Percentiles rank a stretch among this genome's conserved stretches.
Conservation (phyloP, 2,113 vertebrate genomes). For the Rhinichthys klamathensis region DNA sequence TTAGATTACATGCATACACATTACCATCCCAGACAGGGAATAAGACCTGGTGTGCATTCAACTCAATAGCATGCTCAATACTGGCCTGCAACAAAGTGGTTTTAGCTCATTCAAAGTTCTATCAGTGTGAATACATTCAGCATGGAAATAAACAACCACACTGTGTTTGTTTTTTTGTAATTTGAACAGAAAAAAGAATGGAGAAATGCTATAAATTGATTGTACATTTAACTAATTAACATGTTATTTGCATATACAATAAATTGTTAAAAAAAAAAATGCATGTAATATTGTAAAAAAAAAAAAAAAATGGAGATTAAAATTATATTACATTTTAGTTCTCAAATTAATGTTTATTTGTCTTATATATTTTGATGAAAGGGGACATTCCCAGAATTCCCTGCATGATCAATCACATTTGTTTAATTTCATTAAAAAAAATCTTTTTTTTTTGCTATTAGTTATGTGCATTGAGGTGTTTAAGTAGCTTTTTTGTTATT, state of each 20-base stretch:
- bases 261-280: neutral
- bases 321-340: too few species aligned
- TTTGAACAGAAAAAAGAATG: neutral
- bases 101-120: neutral
- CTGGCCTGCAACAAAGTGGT: neutral
- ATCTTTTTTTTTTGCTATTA: neutral
- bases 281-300: neutral
- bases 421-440: neutral
- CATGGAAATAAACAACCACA: neutral
- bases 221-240: neutral
- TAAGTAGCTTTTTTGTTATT: neutral
- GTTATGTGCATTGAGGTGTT: neutral
- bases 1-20: slow-evolving; percentile 3
- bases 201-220: neutral
- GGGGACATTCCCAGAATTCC: neutral
- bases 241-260: neutral
- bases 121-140: neutral
- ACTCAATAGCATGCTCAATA: neutral
- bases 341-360: neutral
- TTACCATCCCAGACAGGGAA: slow-evolving; percentile 4
- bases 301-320: too few species aligned
- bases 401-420: neutral
- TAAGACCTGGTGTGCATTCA: neutral
- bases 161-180: neutral
- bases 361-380: neutral